These are phyloP conservation scores for Papilio elwesi DNA, from an alignment of 2,888 invertebrate species.

Conservation along the genomic window DNA sequence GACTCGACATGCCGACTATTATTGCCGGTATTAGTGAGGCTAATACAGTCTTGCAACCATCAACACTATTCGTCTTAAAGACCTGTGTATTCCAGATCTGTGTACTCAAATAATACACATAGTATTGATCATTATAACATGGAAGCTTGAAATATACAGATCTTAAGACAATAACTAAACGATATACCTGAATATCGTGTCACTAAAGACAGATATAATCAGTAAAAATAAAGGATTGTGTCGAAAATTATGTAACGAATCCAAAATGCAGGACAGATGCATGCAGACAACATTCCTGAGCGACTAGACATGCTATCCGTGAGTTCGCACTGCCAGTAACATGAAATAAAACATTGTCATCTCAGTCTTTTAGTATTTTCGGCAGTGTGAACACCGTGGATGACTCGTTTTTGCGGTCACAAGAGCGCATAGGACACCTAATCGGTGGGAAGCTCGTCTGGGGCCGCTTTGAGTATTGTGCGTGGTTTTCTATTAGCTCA, in stretches of 20 bases:
- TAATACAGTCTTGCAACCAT: conserved; percentile 5
- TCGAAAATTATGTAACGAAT: conserved; percentile 22
- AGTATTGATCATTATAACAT: neutral
- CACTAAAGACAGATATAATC: conserved; percentile 3
- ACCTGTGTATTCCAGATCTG: neutral
- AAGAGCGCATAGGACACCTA: neutral
- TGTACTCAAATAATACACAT: too few relatives aligned
- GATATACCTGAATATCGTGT: conserved; percentile 15
- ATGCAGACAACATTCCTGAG: conserved; percentile 30
- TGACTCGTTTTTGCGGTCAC: conserved; percentile 15
- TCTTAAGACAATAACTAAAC: neutral
- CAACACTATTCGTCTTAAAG: neutral
- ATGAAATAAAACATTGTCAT: too few relatives aligned
- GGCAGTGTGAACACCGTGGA: too few relatives aligned
- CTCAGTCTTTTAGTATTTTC: too few relatives aligned
- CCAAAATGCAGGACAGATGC: conserved; percentile 18
- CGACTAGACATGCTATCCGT: conserved; percentile 22
- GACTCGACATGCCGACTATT: conserved; percentile 19
- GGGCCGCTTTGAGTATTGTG: conserved; percentile 11
- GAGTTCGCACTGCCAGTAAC: too few relatives aligned
- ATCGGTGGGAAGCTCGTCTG: neutral
- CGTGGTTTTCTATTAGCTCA: conserved; percentile 32
- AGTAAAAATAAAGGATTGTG: conserved; percentile 15
- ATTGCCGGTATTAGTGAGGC: neutral
- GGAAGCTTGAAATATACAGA: neutral